These are phyloP conservation scores for Hyles lineata DNA, from an alignment of 2,888 invertebrate species.

Conservation along the genomic window DNA sequence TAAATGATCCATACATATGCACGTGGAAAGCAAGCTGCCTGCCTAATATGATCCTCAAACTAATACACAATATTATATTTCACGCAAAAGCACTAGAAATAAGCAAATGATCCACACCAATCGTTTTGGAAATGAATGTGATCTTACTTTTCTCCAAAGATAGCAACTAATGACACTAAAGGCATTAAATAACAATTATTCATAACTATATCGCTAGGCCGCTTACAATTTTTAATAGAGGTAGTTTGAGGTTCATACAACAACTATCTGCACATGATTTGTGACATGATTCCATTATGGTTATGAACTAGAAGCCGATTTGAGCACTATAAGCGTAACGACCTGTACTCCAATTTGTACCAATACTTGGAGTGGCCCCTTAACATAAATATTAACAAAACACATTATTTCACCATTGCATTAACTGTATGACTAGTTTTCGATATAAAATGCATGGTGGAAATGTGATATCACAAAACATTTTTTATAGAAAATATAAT, in stretches of 20 bases:
- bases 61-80: neutral
- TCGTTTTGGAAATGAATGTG: neutral
- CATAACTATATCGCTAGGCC: neutral
- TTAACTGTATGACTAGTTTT: neutral
- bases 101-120: neutral
- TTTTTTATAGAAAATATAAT: slow-evolving; percentile 1
- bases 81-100: neutral
- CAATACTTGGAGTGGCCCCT: slow-evolving; percentile 64
- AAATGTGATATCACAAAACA: neutral
- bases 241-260: slow-evolving; percentile 13
- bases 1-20: neutral
- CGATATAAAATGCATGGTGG: slow-evolving; percentile 10
- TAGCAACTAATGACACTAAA: neutral
- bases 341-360: slow-evolving; percentile 64
- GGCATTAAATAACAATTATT: neutral
- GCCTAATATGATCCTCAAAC: slow-evolving; percentile 10
- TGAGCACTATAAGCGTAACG: slow-evolving; percentile 37
- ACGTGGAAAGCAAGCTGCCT: slow-evolving; percentile 8
- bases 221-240: neutral
- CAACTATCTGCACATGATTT: slow-evolving; percentile 31
- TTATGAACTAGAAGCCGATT: slow-evolving; percentile 34
- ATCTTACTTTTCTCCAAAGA: neutral
- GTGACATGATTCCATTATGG: slow-evolving; percentile 31
- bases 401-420: slow-evolving; percentile 25
- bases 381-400: slow-evolving; percentile 41